Base-by-base conservation (phyloP, 2,888 invertebrate species). In the Emmelina monodactyla region DNA sequence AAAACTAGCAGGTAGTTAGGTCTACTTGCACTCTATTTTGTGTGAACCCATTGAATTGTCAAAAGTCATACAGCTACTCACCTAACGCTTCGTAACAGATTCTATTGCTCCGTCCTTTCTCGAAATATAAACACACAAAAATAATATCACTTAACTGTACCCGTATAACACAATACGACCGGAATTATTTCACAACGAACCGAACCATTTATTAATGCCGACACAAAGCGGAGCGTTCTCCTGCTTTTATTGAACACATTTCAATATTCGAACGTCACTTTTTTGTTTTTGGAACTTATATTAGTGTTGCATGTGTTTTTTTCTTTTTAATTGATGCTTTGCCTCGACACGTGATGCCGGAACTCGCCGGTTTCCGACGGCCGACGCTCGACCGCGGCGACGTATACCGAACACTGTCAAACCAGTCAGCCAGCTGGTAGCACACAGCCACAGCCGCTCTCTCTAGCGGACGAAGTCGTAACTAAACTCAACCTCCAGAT, bases 101-200 rank as follows among this genome's bases (percentile, higher is more conserved):
- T n/a, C n/a, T n/a, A n/a, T n/a, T n/a, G n/a, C n/a, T n/a, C n/a
- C n/a, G 60, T 68, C 61, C 57, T 62, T 70, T 66, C 65, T 55
- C 55, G 55, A 53, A 62, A 58, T 53, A 47, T 46, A 52, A 62
- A 59, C 58, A 53, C 56, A 70, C 66, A 64, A 62, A 66, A 63
- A 16, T 25, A 70, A 67, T 65, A 69, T 53, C 65, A 72, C 63
- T 58, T 52, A 59, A 62, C 60, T 48, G 59, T 61, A 55, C 64
- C 56, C 52, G 52, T 54, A 61, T 58, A 55, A 62, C 66, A 65
- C 62, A 62, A 66, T 58, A 58, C 48, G 50, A 53, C 55, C 57
- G 15, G 16, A 7, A 61, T 52, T 59, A 62, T 58, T 60, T 64
- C 60, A 63, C 60, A 62, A 58, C 56, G 53, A 56, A 66, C 50